Evolutionary conservation across 2,888 invertebrate genomes (phyloP).

Genomic region (Tridacna gigas): DNA sequence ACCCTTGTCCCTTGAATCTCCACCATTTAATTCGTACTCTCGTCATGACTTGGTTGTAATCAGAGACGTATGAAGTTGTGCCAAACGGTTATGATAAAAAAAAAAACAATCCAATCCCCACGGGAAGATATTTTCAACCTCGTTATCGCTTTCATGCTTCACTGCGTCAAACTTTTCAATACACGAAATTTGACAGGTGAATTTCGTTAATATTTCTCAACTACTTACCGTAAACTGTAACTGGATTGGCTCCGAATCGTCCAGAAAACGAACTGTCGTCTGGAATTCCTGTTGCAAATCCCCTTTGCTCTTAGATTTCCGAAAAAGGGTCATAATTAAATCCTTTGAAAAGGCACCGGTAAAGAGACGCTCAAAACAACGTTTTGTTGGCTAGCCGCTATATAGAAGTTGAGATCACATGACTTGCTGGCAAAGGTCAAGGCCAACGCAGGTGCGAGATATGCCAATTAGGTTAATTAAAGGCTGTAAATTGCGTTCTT

Average conservation of each 20-base stretch:
- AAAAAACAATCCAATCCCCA: no score
- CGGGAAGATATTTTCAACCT: neutral
- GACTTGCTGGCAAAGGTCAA: conserved; percentile 68
- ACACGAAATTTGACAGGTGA: conserved; percentile 60
- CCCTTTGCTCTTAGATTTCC: conserved; percentile 78
- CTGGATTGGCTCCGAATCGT: conserved; percentile 83
- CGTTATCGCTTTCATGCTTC: conserved; percentile 37
- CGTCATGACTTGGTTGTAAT: no score
- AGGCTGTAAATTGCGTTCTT: neutral
- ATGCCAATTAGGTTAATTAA: conserved; percentile 29
- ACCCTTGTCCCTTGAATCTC: no score
- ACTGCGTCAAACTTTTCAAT: conserved; percentile 34
- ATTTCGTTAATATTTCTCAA: conserved; percentile 21
- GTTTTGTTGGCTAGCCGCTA: conserved; percentile 62
- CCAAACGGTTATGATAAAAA: no score
- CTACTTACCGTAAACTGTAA: conserved; percentile 82
- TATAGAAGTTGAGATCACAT: conserved; percentile 70
- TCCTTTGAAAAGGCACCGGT: conserved; percentile 53
- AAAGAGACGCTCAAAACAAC: conserved; percentile 58
- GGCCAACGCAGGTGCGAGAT: conserved; percentile 59
- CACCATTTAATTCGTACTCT: no score
- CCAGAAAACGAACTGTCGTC: conserved; percentile 83
- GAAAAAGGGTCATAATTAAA: conserved; percentile 76
- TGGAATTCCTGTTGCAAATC: conserved; percentile 83
- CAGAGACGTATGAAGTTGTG: no score